Base-by-base conservation (phyloP, 1,140 invertebrate species). In the Drosophila orena region DNA sequence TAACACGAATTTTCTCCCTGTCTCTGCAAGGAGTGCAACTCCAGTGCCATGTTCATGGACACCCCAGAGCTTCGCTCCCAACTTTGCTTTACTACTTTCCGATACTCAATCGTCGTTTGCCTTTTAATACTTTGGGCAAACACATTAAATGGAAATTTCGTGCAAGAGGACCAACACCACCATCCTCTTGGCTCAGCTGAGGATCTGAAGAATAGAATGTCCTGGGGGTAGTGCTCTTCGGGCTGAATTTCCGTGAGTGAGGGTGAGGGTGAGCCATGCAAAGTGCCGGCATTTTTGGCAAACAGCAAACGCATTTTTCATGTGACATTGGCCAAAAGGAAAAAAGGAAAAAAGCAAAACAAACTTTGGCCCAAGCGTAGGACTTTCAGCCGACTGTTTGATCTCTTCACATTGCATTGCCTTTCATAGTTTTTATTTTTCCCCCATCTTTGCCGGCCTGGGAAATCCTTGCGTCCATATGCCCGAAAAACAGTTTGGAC, bases 131-230 rank as follows among this genome's bases (percentile, higher is more conserved):
- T 88, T 89, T 88, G 79, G 58, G 84, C 84, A 88, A 88, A 88
- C 84, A 89, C 85, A 89, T 89, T 89, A 88, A 88, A 88, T 88
- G 83, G 84, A 88, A 88, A 89, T 88, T 88, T 88, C 76, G 79
- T 89, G 68, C 79, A 79, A 83, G 81, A 52, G 61, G 69, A 64
- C 60, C 77, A 55, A 52, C 57, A 79, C 58, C 62, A 38, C 47
- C 27, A 34, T 47, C 60, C 66, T 46, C 38, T 27, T 42, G 64
- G 55, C 17, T 34, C 30, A 40, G 20, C 65, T 30, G 49, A 65
- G 30, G 8, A 30, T 7, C 30, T 30, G 30, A 52, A 71, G 52
- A 71, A 71, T 71, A 58, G 65, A 42, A 57, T 69, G 38, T 60
- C 58, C 58, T 54, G 57, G 37, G 53, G 52, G 40, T 22, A 30